Percentiles rank a stretch among this genome's conserved stretches.
These are phyloP conservation scores for Linnaemya vulpina DNA, from an alignment of 2,888 invertebrate genomes.

Conservation along the genomic window DNA sequence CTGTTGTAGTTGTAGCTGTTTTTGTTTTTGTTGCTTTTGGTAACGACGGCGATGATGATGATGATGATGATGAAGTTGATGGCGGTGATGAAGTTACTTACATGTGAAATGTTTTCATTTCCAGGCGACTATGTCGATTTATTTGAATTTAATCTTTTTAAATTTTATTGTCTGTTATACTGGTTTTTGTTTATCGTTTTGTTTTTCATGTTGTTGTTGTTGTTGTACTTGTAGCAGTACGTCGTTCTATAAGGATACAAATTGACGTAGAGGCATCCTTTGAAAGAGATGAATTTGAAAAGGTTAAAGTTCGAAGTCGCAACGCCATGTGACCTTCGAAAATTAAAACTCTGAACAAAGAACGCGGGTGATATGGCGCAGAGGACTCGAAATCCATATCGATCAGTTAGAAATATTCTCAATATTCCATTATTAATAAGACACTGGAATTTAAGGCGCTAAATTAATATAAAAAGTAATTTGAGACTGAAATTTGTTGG, in stretches of 20 bases:
- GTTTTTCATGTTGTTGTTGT: slow-evolving; percentile 48
- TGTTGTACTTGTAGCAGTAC: neutral
- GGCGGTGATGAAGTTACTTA: slow-evolving; percentile 67
- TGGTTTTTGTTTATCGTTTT: slow-evolving; percentile 49
- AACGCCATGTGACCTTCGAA: too few species aligned
- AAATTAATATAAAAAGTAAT: too few species aligned
- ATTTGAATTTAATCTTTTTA: slow-evolving; percentile 81
- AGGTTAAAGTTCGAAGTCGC: neutral
- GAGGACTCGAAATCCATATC: too few species aligned
- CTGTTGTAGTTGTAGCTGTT: neutral
- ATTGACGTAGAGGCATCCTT: neutral
- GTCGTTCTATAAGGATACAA: neutral
- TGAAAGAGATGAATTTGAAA: neutral
- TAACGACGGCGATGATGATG: slow-evolving; percentile 25
- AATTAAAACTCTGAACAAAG: too few species aligned
- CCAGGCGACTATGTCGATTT: slow-evolving; percentile 80
- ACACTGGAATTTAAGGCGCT: too few species aligned
- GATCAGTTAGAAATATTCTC: too few species aligned
- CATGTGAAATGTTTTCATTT: slow-evolving; percentile 80
- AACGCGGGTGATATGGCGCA: too few species aligned
- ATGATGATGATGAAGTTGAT: slow-evolving; percentile 40
- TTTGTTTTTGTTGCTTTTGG: neutral
- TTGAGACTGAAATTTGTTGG: too few species aligned
- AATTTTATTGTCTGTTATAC: slow-evolving; percentile 72
- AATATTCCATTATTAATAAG: too few species aligned